phyloP scores from a whole-genome alignment of 2,888 invertebrate genomes.

The Ectemnius continuus region DNA sequence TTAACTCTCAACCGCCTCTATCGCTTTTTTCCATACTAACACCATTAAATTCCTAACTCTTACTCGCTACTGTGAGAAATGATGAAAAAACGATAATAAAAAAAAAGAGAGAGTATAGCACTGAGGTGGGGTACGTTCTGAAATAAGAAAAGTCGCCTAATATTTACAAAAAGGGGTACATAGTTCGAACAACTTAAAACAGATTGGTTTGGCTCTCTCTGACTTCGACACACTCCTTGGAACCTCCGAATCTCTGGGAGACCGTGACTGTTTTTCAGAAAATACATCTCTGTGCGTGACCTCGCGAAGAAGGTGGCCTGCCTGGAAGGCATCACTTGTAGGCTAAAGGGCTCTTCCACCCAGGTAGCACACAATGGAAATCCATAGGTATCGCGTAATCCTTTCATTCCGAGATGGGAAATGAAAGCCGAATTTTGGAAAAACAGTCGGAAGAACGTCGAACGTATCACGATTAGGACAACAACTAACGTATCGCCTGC shows the following conservation, averaged over 20 bases:
- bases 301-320: conserved; percentile 4
- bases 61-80: conserved; percentile 3
- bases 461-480: conserved; percentile 47
- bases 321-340: neutral
- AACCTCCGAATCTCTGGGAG: conserved; percentile 11
- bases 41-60: conserved; percentile 9
- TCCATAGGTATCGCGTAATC: conserved; percentile 2
- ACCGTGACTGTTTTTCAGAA: conserved; percentile 14
- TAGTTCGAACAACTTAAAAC: conserved; percentile 12
- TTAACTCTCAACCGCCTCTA: conserved; percentile 4
- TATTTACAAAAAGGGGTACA: conserved; percentile 27
- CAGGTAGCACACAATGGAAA: neutral
- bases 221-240: conserved; percentile 18
- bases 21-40: conserved; percentile 10
- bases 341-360: conserved; percentile 1
- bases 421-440: conserved; percentile 35
- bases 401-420: conserved; percentile 10
- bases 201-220: conserved; percentile 16
- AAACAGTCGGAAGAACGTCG: conserved; percentile 55
- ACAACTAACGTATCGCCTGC: conserved; percentile 38
- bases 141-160: conserved; percentile 20
- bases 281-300: conserved; percentile 17
- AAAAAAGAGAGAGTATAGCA: neutral
- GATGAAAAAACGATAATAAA: conserved; percentile 12
- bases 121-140: conserved; percentile 17